A percentile compares a stretch with the other conserved stretches of the same genome.
phyloP scores from a whole-genome alignment of 1,140 invertebrate species.

The Philopotamus ludificatus region DNA sequence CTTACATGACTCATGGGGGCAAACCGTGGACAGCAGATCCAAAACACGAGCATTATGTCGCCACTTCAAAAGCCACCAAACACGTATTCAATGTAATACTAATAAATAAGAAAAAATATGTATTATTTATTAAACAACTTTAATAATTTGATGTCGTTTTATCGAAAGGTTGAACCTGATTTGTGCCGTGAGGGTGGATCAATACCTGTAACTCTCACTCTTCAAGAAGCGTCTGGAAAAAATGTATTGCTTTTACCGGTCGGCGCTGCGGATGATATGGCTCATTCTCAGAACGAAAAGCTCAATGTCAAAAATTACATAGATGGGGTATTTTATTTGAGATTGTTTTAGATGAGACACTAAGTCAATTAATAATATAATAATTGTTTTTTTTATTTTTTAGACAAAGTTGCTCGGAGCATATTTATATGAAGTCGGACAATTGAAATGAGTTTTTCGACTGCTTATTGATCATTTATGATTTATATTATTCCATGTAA shows the following conservation, averaged over 20 bases:
- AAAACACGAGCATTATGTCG: constrained; percentile 87
- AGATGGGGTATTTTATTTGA: constrained; percentile 71
- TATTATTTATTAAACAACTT: too few species aligned
- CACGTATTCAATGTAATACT: constrained; percentile 83
- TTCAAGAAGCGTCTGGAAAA: constrained; percentile 86
- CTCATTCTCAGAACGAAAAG: constrained; percentile 98
- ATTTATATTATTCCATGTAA: background rate
- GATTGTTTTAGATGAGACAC: constrained; percentile 22
- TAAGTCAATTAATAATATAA: background rate
- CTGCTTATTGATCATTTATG: background rate
- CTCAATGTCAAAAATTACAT: constrained; percentile 91
- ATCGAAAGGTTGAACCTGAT: constrained; percentile 76
- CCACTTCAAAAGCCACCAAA: constrained; percentile 83
- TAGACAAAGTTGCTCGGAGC: constrained; percentile 85
- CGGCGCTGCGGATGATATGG: constrained; percentile 92
- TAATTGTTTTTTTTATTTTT: constrained; percentile 49
- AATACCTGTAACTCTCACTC: constrained; percentile 92
- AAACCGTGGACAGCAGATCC: constrained; percentile 91
- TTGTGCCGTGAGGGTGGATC: constrained; percentile 94
- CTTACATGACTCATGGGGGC: constrained; percentile 75
- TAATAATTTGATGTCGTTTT: too few species aligned
- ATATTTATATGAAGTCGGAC: constrained; percentile 78
- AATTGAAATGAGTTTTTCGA: constrained; percentile 47
- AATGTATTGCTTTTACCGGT: constrained; percentile 91
- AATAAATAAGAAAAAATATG: too few species aligned